Evolutionary conservation across 2,113 vertebrate genomes (phyloP).

Genomic region (Perca flavescens): DNA sequence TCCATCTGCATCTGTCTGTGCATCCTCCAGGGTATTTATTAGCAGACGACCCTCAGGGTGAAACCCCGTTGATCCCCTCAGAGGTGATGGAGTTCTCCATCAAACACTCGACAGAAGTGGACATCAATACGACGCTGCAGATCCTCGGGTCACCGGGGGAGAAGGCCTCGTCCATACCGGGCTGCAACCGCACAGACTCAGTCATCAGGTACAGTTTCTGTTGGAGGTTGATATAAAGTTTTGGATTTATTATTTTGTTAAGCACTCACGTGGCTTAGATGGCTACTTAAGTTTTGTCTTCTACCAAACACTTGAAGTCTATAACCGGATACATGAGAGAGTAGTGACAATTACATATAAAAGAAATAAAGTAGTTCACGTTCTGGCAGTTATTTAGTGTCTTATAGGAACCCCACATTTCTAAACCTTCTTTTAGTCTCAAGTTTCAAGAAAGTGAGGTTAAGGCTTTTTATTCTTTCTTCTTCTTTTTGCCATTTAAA

Average conservation of each 20-base stretch:
- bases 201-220: slow-evolving; percentile 92
- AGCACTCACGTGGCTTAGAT: not conserved
- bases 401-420: not conserved
- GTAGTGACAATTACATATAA: too few species aligned
- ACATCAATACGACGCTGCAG: slow-evolving; percentile 98
- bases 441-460: not conserved
- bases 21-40: slow-evolving; percentile 93
- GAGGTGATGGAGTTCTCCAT: slow-evolving; percentile 99
- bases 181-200: slow-evolving; percentile 97
- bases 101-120: slow-evolving; percentile 96
- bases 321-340: not conserved
- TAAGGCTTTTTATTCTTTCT: not conserved
- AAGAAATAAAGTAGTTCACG: not conserved
- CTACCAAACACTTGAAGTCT: not conserved
- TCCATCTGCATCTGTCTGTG: not conserved
- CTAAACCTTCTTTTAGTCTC: not conserved
- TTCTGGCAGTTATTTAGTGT: not conserved
- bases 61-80: slow-evolving; percentile 97
- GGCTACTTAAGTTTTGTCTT: not conserved
- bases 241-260: too few species aligned
- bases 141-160: slow-evolving; percentile 98
- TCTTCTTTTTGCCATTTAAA: too few species aligned
- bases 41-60: slow-evolving; percentile 98
- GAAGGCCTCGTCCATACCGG: slow-evolving; percentile 97
- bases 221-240: not conserved